phyloP scores from a whole-genome alignment of 2,888 invertebrate genomes.

The Anthophora plumipes region DNA sequence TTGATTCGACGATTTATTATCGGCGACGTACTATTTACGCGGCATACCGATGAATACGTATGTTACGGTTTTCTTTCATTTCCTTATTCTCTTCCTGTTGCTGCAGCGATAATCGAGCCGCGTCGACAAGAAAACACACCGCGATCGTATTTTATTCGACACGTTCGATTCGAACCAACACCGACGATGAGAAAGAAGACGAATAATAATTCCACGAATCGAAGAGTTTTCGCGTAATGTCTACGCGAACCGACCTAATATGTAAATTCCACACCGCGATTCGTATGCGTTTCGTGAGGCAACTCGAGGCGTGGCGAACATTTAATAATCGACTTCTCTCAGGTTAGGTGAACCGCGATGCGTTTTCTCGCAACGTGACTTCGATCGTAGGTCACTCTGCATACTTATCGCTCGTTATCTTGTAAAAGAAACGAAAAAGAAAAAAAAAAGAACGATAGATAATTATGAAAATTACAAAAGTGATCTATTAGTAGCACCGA shows the following conservation, averaged over 20 bases:
- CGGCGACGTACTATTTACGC: constrained; percentile 31
- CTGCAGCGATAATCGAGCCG: background rate
- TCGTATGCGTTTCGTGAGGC: constrained; percentile 22
- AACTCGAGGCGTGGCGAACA: constrained; percentile 39
- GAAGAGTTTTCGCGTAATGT: constrained; percentile 40
- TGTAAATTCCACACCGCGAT: constrained; percentile 40
- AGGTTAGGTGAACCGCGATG: constrained; percentile 37
- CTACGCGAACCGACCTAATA: constrained; percentile 47
- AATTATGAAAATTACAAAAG: too few species aligned
- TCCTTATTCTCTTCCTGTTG: constrained; percentile 26
- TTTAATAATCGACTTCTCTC: constrained; percentile 55
- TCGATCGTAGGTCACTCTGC: background rate
- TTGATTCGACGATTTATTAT: constrained; percentile 64
- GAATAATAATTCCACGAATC: constrained; percentile 39
- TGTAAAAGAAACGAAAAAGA: too few species aligned
- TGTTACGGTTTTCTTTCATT: constrained; percentile 40
- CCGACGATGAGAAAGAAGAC: too few species aligned
- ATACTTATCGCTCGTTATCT: background rate
- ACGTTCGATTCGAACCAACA: constrained; percentile 54
- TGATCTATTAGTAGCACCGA: too few species aligned
- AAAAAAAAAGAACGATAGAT: too few species aligned
- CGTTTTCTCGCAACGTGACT: constrained; percentile 25
- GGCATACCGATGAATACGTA: constrained; percentile 40
- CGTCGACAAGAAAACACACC: constrained; percentile 65
- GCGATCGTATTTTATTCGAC: constrained; percentile 51